Evolutionary conservation across 2,797 vertebrate genomes (phyloP).

Genomic region (Centroberyx gerrardi): DNA sequence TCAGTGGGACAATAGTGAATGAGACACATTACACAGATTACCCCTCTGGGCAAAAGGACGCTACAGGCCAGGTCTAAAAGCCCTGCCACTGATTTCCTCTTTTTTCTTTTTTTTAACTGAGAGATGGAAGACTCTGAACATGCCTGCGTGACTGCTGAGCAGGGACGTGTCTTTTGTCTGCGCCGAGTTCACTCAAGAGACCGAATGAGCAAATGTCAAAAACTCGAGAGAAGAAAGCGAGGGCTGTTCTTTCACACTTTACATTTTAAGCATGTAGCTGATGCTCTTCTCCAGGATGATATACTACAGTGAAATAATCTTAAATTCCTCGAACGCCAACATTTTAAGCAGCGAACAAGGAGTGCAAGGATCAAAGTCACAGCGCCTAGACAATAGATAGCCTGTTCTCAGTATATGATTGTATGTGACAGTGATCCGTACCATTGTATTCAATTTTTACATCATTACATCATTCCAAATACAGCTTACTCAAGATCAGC

Average conservation of each 20-base stretch:
- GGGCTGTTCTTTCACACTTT: slow-evolving; percentile 5
- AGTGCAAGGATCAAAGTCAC: no score
- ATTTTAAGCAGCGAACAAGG: not conserved
- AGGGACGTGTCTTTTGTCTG: slow-evolving; percentile 48
- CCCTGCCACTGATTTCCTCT: slow-evolving; percentile 65
- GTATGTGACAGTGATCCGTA: no score
- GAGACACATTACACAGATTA: slow-evolving; percentile 87
- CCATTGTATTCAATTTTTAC: no score
- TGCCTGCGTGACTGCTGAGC: slow-evolving; percentile 54
- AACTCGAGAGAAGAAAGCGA: not conserved
- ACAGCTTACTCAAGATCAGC: no score
- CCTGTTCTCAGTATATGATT: no score
- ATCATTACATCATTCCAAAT: no score
- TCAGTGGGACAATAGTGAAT: slow-evolving; percentile 91
- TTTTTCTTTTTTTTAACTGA: slow-evolving; percentile 13
- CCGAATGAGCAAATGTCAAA: slow-evolving; percentile 38
- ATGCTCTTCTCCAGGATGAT: not conserved
- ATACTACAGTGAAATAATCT: slow-evolving; percentile 12
- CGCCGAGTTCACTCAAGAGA: slow-evolving; percentile 45
- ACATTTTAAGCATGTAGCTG: not conserved
- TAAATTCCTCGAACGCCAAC: slow-evolving; percentile 12
- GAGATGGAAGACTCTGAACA: slow-evolving; percentile 47
- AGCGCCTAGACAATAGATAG: no score
- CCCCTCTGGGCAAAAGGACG: slow-evolving; percentile 75
- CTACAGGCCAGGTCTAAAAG: slow-evolving; percentile 75